Evolutionary conservation across 2,113 vertebrate species (phyloP), one percentile per base, ranked within the genome.

Genomic region (Coregonus clupeaformis): DNA sequence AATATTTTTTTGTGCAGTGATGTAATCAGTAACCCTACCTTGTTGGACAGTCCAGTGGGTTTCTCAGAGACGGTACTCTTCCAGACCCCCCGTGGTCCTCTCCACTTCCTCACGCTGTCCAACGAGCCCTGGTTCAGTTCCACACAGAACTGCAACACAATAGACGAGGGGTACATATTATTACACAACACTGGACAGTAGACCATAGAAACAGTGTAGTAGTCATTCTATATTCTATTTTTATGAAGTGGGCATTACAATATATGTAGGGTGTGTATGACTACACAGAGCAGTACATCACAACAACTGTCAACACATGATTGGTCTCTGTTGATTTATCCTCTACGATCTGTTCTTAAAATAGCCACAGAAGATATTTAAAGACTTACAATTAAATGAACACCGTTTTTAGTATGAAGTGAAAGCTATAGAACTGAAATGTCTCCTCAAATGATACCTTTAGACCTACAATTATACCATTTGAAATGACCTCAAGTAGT

Each of bases 41-140:
- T 96, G 72, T 86, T 86, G 55, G 91, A 91, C 18, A 84, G 90
- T 65, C 90, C 88, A 0, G 93, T 95, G 70, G 95, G 92, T 29
- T 93, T 94, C 78, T 96, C 95, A 0, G 96, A 95, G 74, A 95
- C 92, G 0, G 88, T 24, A n/a, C 92, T 93, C 84, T 94, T 97
- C 97, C 97, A 99, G 47, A 92, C 86, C 1, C 97, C 97, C 76
- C 94, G 91, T 6, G 95, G 91, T 59, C 93, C 91, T 84, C 92
- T 97, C 97, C 97, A 98, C 83, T 92, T 95, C 74, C 94, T 94
- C 69, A 98, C 93, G 63, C 94, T 96, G 86, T 94, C 90, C 84
- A 98, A 91, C 0, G 88, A 93, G 0, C 94, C 96, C 77, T 97
- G 95, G 91, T 98, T 99, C 74, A 99, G 90, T 88, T 99, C 97